These are phyloP conservation scores for Branchipolynoe longqiensis DNA, from an alignment of 2,888 invertebrate species.

Conservation along the genomic window DNA sequence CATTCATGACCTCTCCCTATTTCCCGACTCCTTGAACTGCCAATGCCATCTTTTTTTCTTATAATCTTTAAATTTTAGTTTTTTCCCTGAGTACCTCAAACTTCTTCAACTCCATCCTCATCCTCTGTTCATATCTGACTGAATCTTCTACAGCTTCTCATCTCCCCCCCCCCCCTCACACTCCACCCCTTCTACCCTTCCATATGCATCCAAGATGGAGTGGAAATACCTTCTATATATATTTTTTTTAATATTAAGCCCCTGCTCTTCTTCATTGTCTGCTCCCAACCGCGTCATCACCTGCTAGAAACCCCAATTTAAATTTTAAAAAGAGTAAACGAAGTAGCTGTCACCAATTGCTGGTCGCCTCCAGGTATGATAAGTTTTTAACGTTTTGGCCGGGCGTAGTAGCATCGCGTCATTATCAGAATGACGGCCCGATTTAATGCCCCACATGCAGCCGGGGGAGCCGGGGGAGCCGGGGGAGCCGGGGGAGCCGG, in stretches of 20 bases:
- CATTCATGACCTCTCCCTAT: too few species aligned
- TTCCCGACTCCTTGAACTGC: slow-evolving; percentile 30
- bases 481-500: slow-evolving; percentile 3
- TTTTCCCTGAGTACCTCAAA: slow-evolving; percentile 23
- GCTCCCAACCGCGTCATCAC: background rate
- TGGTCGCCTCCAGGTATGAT: slow-evolving; percentile 51
- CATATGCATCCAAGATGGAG: slow-evolving; percentile 32
- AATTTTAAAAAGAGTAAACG: slow-evolving; percentile 53
- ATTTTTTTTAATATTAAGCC: too few species aligned
- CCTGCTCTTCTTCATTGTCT: background rate
- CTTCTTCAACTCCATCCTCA: slow-evolving; percentile 32
- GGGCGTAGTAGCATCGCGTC: slow-evolving; percentile 23
- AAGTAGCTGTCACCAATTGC: slow-evolving; percentile 55
- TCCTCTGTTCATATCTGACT: too few species aligned
- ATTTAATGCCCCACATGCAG: slow-evolving; percentile 8
- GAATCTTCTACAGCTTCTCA: background rate
- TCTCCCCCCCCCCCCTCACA: background rate
- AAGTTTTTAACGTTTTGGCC: slow-evolving; percentile 55
- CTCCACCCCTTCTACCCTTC: slow-evolving; percentile 1
- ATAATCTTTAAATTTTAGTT: too few species aligned
- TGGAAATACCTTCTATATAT: background rate
- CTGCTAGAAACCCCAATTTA: background rate
- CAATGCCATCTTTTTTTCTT: background rate
- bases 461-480: background rate
- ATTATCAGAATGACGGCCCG: slow-evolving; percentile 49